Base-by-base conservation (phyloP, 2,113 vertebrate genomes). In the Genyomyrus donnyi region DNA sequence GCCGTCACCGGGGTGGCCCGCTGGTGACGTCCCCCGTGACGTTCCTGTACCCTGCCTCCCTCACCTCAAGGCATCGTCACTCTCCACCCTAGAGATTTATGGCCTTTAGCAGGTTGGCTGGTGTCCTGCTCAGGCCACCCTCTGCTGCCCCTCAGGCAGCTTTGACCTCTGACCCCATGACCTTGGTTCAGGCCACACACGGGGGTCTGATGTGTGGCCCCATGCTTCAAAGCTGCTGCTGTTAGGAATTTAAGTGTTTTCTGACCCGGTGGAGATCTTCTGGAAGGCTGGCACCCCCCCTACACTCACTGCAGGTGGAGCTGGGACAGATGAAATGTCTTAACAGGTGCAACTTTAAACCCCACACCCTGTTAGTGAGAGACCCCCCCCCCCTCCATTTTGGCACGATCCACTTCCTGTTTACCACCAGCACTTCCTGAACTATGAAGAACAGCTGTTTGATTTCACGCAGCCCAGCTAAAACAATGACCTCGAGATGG, bases 371-470 rank as follows among this genome's bases (percentile, higher is more conserved):
- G 27, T 24, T 39, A 62, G 24, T 27, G 88, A 74, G 9, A 31
- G 42, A 88, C 5, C 62, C 17, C 56, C 48, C 48, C 5, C 53
- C 24, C 49, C 49, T 56, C 58, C 21, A 85, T 66, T 84, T 66
- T 86, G 39, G 42, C 39, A 62, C 11, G 5, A 21, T 66, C 45
- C 48, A 83, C 15, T 77, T 80, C 88, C 45, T 77, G 66, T 80
- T 80, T 77, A 80, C 46, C 66, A 77, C 5, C 87, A 21, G n/a
- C 86, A 62, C 53, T 45, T 56, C 53, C 56, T 83, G 24, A 42
- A 24, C 84, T 48, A 19, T 89, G 89, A 80, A 62, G 85, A 88
- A 80, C 92, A 91, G 91, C 92, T 93, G 92, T 89, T 66, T 87
- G 85, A 91, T 90, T 91, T 92, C 91, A 91, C 90, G 91, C 88